Conservation (phyloP, 2,113 vertebrate genomes). For the Dromaius novaehollandiae region DNA sequence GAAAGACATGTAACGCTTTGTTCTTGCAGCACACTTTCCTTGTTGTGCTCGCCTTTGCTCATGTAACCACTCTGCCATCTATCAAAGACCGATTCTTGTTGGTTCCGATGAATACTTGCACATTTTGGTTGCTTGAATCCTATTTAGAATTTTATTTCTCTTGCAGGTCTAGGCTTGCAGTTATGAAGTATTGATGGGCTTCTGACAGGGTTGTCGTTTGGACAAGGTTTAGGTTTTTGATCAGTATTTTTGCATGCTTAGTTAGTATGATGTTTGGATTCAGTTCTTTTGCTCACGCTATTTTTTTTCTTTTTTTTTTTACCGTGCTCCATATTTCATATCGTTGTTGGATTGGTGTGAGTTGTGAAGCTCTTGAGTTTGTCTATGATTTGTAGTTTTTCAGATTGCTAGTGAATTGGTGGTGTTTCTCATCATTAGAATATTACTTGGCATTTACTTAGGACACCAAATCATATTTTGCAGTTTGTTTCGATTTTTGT, state of each 20-base stretch:
- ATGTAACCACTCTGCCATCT: not conserved
- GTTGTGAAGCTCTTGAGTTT: not conserved
- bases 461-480: not conserved
- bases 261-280: constrained; percentile 36
- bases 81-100: not conserved
- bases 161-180: constrained; percentile 69
- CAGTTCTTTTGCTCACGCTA: not conserved
- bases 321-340: not conserved
- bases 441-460: not conserved
- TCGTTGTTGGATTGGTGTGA: not conserved
- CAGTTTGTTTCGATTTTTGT: not conserved
- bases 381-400: not conserved
- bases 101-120: not conserved
- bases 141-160: constrained; percentile 57
- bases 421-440: not conserved
- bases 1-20: not conserved
- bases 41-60: not conserved
- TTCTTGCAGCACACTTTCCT: not conserved
- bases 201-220: constrained; percentile 56
- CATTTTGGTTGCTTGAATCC: constrained; percentile 4
- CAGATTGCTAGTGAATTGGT: not conserved
- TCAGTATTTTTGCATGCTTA: constrained; percentile 23
- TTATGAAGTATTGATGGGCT: constrained; percentile 67
- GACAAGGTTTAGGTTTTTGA: constrained; percentile 64
- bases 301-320: not conserved